Conservation (phyloP, 2,888 invertebrate genomes). For the Trichogramma evanescens region DNA sequence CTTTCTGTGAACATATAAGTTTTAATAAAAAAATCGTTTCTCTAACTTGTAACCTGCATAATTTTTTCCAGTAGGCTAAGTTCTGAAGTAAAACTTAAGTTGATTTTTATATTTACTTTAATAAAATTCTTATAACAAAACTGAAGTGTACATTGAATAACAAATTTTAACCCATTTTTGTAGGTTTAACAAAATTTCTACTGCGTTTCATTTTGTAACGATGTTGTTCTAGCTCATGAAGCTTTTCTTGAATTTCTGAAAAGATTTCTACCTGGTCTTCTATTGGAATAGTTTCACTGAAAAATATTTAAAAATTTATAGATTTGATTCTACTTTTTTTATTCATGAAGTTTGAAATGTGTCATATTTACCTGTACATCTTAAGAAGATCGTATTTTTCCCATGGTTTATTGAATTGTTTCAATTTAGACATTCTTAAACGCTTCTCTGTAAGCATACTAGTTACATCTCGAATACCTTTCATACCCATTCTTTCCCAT, state of each 20-base stretch:
- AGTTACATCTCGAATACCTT: slow-evolving; percentile 63
- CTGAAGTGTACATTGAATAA: slow-evolving; percentile 3
- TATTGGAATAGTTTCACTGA: slow-evolving; percentile 71
- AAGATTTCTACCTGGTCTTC: slow-evolving; percentile 84
- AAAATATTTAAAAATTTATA: slow-evolving; percentile 24
- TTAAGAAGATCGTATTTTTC: slow-evolving; percentile 92
- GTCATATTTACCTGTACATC: slow-evolving; percentile 63
- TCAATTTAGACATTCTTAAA: slow-evolving; percentile 46
- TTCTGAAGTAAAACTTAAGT: slow-evolving; percentile 4
- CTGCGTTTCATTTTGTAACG: slow-evolving; percentile 59
- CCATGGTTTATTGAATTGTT: slow-evolving; percentile 63
- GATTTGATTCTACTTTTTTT: neutral
- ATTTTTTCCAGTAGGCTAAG: neutral
- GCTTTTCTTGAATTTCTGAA: slow-evolving; percentile 70
- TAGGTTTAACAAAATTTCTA: slow-evolving; percentile 56
- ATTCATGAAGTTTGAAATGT: neutral
- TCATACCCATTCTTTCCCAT: slow-evolving; percentile 75
- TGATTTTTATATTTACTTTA: slow-evolving; percentile 13
- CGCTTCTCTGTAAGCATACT: slow-evolving; percentile 53
- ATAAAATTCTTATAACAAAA: slow-evolving; percentile 12
- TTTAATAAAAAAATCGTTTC: slow-evolving; percentile 19
- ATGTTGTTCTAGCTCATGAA: slow-evolving; percentile 64
- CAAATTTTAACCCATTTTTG: slow-evolving; percentile 25
- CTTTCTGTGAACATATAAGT: slow-evolving; percentile 15
- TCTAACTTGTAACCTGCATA: slow-evolving; percentile 2